Percentiles rank a stretch among this genome's conserved stretches.
These are phyloP conservation scores for Xenops minutus DNA, from an alignment of 2,797 vertebrate species.

Conservation along the genomic window DNA sequence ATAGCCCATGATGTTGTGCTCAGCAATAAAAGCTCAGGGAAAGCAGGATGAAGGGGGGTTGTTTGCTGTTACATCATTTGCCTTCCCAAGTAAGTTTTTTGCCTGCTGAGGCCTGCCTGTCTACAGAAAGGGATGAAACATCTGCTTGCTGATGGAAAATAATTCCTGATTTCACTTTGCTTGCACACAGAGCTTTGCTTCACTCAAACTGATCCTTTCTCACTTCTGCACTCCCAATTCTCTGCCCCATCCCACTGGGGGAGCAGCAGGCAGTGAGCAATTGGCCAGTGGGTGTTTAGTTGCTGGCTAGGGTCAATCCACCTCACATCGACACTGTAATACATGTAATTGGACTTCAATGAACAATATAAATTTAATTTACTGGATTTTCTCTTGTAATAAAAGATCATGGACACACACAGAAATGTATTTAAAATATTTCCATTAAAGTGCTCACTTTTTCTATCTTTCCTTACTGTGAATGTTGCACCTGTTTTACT, in stretches of 20 bases:
- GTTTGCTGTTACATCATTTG: accelerated
- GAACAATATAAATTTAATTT: neutral
- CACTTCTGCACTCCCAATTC: neutral
- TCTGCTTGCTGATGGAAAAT: neutral
- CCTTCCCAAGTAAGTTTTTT: neutral
- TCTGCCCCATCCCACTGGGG: neutral
- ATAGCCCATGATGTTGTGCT: accelerated
- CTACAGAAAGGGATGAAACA: neutral
- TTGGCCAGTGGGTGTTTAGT: neutral
- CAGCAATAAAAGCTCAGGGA: neutral
- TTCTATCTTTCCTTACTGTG: neutral
- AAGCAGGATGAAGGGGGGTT: neutral
- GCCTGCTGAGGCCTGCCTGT: neutral
- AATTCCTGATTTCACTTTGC: neutral
- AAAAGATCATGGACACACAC: neutral
- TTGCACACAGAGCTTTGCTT: neutral
- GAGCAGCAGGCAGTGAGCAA: neutral
- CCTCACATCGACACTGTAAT: neutral
- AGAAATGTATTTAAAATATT: neutral
- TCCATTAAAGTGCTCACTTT: neutral
- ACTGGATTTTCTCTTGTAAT: neutral
- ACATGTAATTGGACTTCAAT: neutral
- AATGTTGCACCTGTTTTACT: neutral
- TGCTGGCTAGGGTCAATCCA: neutral
- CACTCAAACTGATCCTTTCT: neutral